phyloP scores from a whole-genome alignment of 2,113 vertebrate species.

The Gobio gobio region DNA sequence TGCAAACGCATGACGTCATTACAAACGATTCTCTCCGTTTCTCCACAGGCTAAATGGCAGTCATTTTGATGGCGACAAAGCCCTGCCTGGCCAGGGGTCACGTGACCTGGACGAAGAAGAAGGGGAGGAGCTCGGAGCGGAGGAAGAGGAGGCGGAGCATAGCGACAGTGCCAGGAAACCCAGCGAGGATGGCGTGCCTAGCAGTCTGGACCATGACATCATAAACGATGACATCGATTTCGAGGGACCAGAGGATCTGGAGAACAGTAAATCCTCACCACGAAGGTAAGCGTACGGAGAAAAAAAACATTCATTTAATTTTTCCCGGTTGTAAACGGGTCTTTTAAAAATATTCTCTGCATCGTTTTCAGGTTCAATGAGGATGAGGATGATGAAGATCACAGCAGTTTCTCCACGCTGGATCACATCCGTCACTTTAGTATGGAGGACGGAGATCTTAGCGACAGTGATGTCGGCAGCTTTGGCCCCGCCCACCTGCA shows the following conservation, averaged over 20 bases:
- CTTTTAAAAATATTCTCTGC: too few relatives aligned
- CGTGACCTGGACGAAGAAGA: slow-evolving; percentile 91
- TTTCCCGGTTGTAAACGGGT: neutral
- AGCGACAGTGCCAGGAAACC: slow-evolving; percentile 77
- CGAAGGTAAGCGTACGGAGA: slow-evolving; percentile 75
- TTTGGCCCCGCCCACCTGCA: slow-evolving; percentile 85
- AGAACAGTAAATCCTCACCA: slow-evolving; percentile 89
- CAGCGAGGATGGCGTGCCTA: slow-evolving; percentile 73
- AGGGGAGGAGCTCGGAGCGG: slow-evolving; percentile 86
- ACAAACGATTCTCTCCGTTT: neutral
- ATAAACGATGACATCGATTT: slow-evolving; percentile 83
- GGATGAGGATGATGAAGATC: slow-evolving; percentile 87
- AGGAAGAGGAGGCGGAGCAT: slow-evolving; percentile 85
- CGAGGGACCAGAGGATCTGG: slow-evolving; percentile 80
- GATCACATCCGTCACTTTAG: slow-evolving; percentile 97
- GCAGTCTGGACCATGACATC: slow-evolving; percentile 79
- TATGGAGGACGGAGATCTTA: slow-evolving; percentile 90
- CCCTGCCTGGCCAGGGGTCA: slow-evolving; percentile 80
- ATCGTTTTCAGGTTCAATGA: slow-evolving; percentile 81
- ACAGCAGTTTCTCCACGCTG: slow-evolving; percentile 89
- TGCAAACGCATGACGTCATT: neutral
- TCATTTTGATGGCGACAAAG: slow-evolving; percentile 89
- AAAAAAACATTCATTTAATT: neutral
- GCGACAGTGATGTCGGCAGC: slow-evolving; percentile 83
- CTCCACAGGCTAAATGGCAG: slow-evolving; percentile 85